Evolutionary conservation across 2,888 invertebrate genomes (phyloP).

Genomic region (Lasioglossum leucozonium): DNA sequence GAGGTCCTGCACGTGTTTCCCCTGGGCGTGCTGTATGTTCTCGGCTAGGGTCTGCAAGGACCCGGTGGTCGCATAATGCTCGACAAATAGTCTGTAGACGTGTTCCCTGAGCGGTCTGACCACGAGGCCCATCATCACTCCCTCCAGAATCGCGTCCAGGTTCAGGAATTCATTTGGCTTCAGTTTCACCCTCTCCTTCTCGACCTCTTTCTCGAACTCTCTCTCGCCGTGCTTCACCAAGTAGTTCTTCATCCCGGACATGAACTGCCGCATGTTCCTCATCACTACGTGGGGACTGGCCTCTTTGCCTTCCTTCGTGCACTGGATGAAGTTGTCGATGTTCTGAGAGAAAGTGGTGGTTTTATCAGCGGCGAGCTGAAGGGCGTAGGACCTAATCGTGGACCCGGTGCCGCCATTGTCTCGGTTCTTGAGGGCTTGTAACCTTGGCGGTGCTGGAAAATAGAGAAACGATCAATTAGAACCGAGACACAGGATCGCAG

Average conservation of each 20-base stretch:
- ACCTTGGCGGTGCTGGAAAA: slow-evolving; percentile 90
- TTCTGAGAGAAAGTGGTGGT: slow-evolving; percentile 96
- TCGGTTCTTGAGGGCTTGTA: slow-evolving; percentile 88
- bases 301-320: slow-evolving; percentile 95
- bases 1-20: slow-evolving; percentile 89
- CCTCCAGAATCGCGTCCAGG: slow-evolving; percentile 97
- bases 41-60: slow-evolving; percentile 91
- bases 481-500: background rate
- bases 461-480: slow-evolving; percentile 20
- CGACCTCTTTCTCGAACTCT: slow-evolving; percentile 95
- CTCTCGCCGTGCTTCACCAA: slow-evolving; percentile 97
- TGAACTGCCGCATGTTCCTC: slow-evolving; percentile 97
- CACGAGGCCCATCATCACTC: slow-evolving; percentile 96
- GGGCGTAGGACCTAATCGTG: slow-evolving; percentile 91
- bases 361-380: slow-evolving; percentile 92
- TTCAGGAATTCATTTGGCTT: slow-evolving; percentile 97
- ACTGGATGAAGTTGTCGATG: slow-evolving; percentile 96
- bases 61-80: slow-evolving; percentile 92
- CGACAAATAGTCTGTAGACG: slow-evolving; percentile 93
- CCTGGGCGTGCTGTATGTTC: slow-evolving; percentile 89
- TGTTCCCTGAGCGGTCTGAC: slow-evolving; percentile 94
- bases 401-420: slow-evolving; percentile 88
- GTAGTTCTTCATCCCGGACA: slow-evolving; percentile 99
- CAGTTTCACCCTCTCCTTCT: slow-evolving; percentile 92
- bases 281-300: slow-evolving; percentile 94